Percentiles rank a stretch among this genome's conserved stretches.
Conservation (phyloP, 2,113 vertebrate species). For the Gallinago paraguaiae region DNA sequence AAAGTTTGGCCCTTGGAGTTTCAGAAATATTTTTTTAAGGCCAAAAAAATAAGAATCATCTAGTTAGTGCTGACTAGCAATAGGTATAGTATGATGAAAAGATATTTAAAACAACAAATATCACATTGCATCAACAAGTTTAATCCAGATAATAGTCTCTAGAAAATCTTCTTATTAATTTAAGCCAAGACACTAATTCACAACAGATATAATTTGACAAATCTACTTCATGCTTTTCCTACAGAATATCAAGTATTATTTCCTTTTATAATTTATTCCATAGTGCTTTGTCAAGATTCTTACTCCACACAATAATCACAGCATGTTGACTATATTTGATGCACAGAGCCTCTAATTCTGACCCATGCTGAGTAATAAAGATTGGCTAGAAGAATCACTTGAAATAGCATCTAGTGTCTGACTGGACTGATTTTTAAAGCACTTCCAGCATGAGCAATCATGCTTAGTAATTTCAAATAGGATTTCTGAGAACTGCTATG, state of each 20-base stretch:
- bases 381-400: background rate
- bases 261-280: background rate
- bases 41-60: background rate
- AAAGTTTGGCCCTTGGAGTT: background rate
- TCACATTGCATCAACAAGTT: background rate
- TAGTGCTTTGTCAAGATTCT: background rate
- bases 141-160: background rate
- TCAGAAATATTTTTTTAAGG: background rate
- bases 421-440: background rate
- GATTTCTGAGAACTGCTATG: conserved; percentile 13
- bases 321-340: background rate
- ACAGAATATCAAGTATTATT: background rate
- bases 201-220: background rate
- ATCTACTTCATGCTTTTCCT: background rate
- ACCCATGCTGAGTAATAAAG: background rate
- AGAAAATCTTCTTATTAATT: background rate
- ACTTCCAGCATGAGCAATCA: conserved; percentile 36
- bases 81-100: background rate
- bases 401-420: background rate
- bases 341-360: background rate
- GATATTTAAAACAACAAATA: background rate
- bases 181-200: background rate
- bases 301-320: background rate
- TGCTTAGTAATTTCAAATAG: conserved; percentile 6
- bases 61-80: background rate